Conservation (phyloP, 2,113 vertebrate genomes). For the Leptodactylus fuscus region DNA sequence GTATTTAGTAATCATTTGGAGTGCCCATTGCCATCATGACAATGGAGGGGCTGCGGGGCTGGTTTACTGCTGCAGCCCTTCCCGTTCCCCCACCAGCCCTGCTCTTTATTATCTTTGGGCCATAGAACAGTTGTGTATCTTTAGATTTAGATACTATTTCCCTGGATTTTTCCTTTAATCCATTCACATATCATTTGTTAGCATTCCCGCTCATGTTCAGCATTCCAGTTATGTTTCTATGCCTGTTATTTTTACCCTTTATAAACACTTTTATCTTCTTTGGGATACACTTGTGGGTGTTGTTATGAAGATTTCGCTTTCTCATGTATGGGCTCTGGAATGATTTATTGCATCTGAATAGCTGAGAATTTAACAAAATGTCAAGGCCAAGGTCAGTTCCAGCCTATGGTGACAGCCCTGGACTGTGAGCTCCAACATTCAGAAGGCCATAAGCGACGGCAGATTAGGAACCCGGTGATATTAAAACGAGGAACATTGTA, state of each 20-base stretch:
- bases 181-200: background rate
- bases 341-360: background rate
- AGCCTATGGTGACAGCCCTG: background rate
- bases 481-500: too few species aligned
- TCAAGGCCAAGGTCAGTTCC: constrained; percentile 1
- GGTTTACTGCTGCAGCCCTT: too few species aligned
- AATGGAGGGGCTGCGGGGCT: too few species aligned
- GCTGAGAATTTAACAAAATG: background rate
- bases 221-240: background rate
- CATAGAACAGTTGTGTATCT: too few species aligned
- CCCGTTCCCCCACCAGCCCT: too few species aligned
- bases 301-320: background rate
- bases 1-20: too few species aligned
- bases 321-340: background rate
- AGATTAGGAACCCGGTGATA: background rate
- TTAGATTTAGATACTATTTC: background rate
- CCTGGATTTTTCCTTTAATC: background rate
- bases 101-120: too few species aligned
- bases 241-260: background rate
- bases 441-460: too few species aligned
- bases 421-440: background rate
- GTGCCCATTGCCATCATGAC: too few species aligned
- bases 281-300: background rate
- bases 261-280: background rate
- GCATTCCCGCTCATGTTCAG: background rate